Conservation (phyloP, 2,113 vertebrate species). For the Heterotilapia buettikoferi region DNA sequence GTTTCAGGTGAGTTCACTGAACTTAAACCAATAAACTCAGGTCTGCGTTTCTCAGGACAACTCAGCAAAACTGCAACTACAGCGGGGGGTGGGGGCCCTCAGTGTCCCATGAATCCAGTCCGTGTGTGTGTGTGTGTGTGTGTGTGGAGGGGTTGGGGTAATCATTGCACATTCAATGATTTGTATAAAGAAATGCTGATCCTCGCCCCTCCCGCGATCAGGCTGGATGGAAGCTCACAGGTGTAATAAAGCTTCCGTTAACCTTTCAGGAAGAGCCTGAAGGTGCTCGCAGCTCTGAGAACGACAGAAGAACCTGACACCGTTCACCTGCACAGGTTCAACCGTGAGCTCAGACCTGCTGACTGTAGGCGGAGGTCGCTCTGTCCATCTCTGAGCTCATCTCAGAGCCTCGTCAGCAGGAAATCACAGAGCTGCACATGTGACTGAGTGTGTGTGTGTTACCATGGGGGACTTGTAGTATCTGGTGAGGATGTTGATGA, state of each 20-base stretch:
- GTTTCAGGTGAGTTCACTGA: background rate
- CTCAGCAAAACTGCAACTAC: background rate
- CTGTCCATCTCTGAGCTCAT: background rate
- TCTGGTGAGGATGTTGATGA: constrained; percentile 96
- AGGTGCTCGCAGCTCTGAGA: background rate
- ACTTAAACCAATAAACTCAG: background rate
- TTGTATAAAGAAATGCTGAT: background rate
- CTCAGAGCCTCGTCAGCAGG: background rate
- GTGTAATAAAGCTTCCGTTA: background rate
- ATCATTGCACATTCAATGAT: background rate
- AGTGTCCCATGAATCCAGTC: no score
- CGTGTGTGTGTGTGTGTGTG: no score
- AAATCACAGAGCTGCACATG: background rate
- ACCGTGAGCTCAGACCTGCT: background rate
- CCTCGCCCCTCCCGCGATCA: background rate
- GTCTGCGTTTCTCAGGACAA: background rate
- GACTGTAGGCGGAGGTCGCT: background rate
- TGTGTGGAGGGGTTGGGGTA: background rate
- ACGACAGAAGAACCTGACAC: background rate
- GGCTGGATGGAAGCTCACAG: background rate
- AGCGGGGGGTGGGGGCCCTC: no score
- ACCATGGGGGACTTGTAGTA: constrained; percentile 98
- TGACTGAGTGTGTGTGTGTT: constrained; percentile 9
- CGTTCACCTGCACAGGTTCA: background rate
- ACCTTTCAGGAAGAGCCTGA: background rate